A percentile compares a stretch with the other conserved stretches of the same genome.
Evolutionary conservation across 2,797 vertebrate genomes (phyloP).

Genomic region (Enteromius argenteus): DNA sequence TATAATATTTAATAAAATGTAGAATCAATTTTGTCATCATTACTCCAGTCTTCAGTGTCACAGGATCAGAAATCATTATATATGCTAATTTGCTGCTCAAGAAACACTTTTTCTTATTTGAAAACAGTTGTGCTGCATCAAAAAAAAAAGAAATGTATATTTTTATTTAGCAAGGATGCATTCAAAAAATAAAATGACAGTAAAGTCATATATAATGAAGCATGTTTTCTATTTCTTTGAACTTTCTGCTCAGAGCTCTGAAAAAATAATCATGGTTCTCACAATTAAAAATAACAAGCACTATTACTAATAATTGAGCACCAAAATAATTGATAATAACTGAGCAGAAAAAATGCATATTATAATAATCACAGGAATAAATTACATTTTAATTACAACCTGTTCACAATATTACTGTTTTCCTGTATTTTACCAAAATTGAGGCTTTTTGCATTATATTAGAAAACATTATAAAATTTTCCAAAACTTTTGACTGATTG

Average conservation of each 20-base stretch:
- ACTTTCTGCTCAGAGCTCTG: background rate
- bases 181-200: background rate
- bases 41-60: background rate
- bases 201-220: background rate
- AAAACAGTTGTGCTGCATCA: background rate
- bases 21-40: background rate
- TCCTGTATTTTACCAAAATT: background rate
- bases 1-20: too few relatives aligned
- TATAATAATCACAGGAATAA: background rate
- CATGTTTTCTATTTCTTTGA: background rate
- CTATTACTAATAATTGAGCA: background rate
- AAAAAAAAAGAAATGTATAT: background rate
- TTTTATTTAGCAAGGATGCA: background rate
- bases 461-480: background rate
- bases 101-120: background rate
- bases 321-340: background rate
- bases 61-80: background rate
- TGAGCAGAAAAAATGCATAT: background rate
- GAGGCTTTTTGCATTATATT: background rate
- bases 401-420: background rate
- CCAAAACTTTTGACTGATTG: background rate
- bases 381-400: background rate
- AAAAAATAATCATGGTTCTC: background rate
- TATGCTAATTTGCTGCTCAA: background rate
- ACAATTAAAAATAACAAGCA: background rate